These are phyloP conservation scores for Monomorium pharaonis DNA, from an alignment of 1,140 invertebrate genomes.

Conservation along the genomic window DNA sequence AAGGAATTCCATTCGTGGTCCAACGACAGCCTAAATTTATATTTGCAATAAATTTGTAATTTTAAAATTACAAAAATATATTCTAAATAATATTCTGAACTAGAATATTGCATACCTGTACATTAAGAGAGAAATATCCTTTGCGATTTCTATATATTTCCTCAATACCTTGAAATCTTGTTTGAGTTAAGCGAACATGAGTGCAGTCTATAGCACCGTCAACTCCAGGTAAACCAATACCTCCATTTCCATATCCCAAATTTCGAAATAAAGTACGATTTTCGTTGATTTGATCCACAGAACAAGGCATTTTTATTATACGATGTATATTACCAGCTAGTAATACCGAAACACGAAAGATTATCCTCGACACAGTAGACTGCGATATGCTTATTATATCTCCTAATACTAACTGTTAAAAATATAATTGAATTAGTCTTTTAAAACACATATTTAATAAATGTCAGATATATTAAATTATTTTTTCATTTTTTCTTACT, in stretches of 20 bases:
- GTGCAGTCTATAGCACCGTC: not conserved
- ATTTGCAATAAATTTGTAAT: not conserved
- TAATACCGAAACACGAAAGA: not conserved
- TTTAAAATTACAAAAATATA: slow-evolving; percentile 67
- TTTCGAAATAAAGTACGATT: not conserved
- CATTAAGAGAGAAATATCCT: slow-evolving; percentile 10
- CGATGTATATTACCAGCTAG: not conserved
- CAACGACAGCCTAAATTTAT: not conserved
- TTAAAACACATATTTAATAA: not conserved
- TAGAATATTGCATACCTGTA: slow-evolving; percentile 60
- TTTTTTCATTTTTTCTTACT: not conserved
- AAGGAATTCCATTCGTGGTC: no score
- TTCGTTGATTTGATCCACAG: not conserved
- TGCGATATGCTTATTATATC: slow-evolving; percentile 1
- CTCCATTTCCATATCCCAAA: not conserved
- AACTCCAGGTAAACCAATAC: not conserved
- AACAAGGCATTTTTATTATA: not conserved
- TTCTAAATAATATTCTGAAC: no score
- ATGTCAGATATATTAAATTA: not conserved
- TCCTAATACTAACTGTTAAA: not conserved
- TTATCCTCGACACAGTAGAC: not conserved
- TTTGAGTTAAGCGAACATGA: not conserved
- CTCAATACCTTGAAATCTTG: not conserved
- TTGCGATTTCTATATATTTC: slow-evolving; percentile 16
- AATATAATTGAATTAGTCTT: no score